Conservation (phyloP, 2,113 vertebrate species). For the Heterocephalus glaber region DNA sequence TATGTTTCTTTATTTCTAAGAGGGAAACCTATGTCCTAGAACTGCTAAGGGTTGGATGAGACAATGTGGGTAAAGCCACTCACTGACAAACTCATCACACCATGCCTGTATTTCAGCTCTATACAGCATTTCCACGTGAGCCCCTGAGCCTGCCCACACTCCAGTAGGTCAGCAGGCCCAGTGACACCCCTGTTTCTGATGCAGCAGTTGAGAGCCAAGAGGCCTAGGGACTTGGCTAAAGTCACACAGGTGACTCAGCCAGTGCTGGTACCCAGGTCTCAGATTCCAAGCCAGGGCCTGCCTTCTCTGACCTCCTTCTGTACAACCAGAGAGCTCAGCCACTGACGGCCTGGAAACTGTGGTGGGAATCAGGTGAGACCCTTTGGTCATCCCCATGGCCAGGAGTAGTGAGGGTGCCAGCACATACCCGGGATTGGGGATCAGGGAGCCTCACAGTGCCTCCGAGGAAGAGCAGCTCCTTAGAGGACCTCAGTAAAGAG, state of each 20-base stretch:
- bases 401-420: neutral
- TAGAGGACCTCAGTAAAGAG: neutral
- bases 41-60: neutral
- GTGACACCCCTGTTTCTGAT: neutral
- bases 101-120: neutral
- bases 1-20: neutral
- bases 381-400: neutral
- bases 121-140: neutral
- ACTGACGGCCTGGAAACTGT: neutral
- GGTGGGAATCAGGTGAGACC: neutral
- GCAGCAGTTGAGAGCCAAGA: conserved; percentile 2
- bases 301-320: neutral
- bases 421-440: neutral
- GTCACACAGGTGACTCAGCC: neutral
- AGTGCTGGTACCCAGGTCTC: fast-evolving
- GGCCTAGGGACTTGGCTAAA: neutral
- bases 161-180: neutral
- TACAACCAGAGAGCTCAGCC: neutral
- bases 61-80: neutral
- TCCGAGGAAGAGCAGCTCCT: neutral
- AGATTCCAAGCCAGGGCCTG: neutral
- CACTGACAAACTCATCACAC: neutral
- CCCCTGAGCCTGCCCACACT: neutral
- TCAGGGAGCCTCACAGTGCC: neutral
- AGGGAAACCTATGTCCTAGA: neutral